A percentile compares a stretch with the other conserved stretches of the same genome.
Evolutionary conservation across 2,797 vertebrate species (phyloP).

Genomic region (Pantherophis alleghaniensis): DNA sequence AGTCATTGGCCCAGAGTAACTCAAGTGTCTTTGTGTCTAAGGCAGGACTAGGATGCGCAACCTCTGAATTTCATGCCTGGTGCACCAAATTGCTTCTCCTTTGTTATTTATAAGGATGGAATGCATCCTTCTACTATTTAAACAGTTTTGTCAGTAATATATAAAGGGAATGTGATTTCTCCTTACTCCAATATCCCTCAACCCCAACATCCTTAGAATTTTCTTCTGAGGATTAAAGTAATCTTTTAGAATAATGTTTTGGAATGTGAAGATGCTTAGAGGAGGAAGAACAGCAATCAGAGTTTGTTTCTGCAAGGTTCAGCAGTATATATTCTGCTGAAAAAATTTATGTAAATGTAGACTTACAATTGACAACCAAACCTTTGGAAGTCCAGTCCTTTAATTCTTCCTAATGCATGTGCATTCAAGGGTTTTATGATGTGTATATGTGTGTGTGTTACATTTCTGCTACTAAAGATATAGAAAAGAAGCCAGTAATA

Average conservation of each 20-base stretch:
- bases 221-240: not conserved
- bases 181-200: not conserved
- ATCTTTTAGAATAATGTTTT: not conserved
- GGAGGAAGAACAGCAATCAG: not conserved
- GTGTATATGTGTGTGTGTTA: not conserved
- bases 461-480: not conserved
- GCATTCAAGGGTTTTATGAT: not conserved
- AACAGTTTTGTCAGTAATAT: not conserved
- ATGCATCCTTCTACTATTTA: not conserved
- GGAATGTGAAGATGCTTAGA: not conserved
- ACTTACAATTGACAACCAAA: not conserved
- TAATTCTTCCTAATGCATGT: not conserved
- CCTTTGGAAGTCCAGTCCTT: not conserved
- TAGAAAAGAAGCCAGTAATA: not conserved
- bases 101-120: not conserved
- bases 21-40: not conserved
- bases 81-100: not conserved
- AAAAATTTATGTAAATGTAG: not conserved
- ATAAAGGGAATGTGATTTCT: not conserved
- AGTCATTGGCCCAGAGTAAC: not conserved
- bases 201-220: not conserved
- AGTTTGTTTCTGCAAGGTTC: not conserved
- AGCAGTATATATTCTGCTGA: not conserved
- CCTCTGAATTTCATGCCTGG: not conserved
- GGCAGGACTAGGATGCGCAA: not conserved